phyloP scores from a whole-genome alignment of 1,140 invertebrate genomes.

The Thaumetopoea pityocampa region DNA sequence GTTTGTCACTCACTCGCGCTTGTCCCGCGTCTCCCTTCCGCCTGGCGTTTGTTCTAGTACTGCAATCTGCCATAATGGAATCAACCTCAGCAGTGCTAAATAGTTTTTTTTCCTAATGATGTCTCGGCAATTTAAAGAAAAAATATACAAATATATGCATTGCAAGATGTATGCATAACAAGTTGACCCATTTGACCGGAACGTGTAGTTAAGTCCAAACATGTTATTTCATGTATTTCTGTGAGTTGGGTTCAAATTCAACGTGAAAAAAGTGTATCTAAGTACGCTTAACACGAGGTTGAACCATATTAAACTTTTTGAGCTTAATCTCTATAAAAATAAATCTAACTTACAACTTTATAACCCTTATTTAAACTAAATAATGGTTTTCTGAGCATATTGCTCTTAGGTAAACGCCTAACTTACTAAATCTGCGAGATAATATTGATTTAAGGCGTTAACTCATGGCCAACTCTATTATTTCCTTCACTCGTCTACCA shows the following conservation, averaged over 20 bases:
- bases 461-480: slow-evolving; percentile 13
- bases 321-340: not conserved
- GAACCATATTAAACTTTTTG: slow-evolving; percentile 12
- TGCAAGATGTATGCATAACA: too few relatives aligned
- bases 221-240: slow-evolving; percentile 47
- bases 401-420: slow-evolving; percentile 2
- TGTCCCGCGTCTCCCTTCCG: too few relatives aligned
- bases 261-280: slow-evolving; percentile 25
- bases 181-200: too few relatives aligned
- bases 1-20: too few relatives aligned
- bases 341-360: too few relatives aligned
- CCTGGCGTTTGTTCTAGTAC: too few relatives aligned
- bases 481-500: slow-evolving; percentile 3
- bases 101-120: too few relatives aligned
- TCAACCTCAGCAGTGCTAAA: too few relatives aligned
- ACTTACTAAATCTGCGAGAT: slow-evolving; percentile 1
- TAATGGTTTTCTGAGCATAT: not conserved
- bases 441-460: slow-evolving; percentile 15
- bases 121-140: too few relatives aligned
- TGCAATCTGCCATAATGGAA: too few relatives aligned
- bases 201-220: slow-evolving; percentile 48
- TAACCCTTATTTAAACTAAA: too few relatives aligned
- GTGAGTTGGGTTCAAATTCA: slow-evolving; percentile 43
- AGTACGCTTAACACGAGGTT: slow-evolving; percentile 14
- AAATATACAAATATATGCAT: too few relatives aligned